These are phyloP conservation scores for Nomada ruficornis DNA, from an alignment of 2,888 invertebrate species.

Conservation along the genomic window DNA sequence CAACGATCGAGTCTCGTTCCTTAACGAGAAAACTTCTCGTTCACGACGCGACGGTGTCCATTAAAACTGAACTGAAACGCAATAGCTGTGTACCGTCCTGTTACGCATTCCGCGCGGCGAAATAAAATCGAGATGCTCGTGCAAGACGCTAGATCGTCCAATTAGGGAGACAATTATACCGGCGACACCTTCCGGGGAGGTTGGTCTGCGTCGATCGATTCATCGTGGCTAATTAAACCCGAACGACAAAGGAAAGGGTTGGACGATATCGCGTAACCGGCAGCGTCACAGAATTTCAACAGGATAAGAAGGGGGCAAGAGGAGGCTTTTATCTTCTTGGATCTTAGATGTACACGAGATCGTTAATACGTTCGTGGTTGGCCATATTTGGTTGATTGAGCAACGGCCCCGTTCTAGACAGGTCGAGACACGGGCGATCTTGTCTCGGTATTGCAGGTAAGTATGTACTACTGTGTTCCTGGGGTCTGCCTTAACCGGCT, in stretches of 20 bases:
- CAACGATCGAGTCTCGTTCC: slow-evolving; percentile 4
- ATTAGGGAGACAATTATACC: slow-evolving; percentile 44
- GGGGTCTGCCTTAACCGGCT: slow-evolving; percentile 46
- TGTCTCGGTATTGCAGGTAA: background rate
- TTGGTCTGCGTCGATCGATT: slow-evolving; percentile 8
- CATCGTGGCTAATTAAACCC: slow-evolving; percentile 47
- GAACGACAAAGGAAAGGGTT: slow-evolving; percentile 8
- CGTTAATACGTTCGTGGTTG: slow-evolving; percentile 44
- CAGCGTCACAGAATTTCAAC: slow-evolving; percentile 37
- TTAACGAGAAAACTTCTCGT: slow-evolving; percentile 40
- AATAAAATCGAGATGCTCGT: slow-evolving; percentile 12
- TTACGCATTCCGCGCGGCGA: slow-evolving; percentile 3
- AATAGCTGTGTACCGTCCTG: background rate
- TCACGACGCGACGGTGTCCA: background rate
- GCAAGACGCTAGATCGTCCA: slow-evolving; percentile 28
- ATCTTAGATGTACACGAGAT: slow-evolving; percentile 62
- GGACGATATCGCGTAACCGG: slow-evolving; percentile 5
- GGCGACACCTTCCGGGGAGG: slow-evolving; percentile 39
- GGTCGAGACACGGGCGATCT: slow-evolving; percentile 47
- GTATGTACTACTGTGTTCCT: slow-evolving; percentile 20
- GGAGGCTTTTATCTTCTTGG: slow-evolving; percentile 47
- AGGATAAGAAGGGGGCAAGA: slow-evolving; percentile 15
- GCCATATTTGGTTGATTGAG: slow-evolving; percentile 74
- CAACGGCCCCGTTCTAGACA: slow-evolving; percentile 68
- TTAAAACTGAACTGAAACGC: slow-evolving; percentile 3